phyloP scores from a whole-genome alignment of 1,140 invertebrate species.

The Uloborus diversus region DNA sequence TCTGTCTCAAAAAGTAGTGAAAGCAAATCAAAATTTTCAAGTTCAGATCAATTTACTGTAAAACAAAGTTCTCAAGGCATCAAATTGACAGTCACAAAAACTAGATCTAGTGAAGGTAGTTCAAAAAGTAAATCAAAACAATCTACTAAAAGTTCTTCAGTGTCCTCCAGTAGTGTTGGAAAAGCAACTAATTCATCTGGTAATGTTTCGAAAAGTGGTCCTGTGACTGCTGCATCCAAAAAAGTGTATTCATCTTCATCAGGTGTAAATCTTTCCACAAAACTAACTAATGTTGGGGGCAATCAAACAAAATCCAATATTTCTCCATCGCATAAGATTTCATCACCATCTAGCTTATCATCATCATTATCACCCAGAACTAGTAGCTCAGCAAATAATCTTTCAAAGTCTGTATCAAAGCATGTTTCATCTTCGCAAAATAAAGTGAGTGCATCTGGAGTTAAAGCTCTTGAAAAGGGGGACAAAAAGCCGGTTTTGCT shows the following conservation, averaged over 20 bases:
- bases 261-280: conserved; percentile 1
- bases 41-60: conserved; percentile 60
- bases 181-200: conserved; percentile 32
- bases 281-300: conserved; percentile 6
- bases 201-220: conserved; percentile 24
- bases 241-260: conserved; percentile 14
- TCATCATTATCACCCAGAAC: conserved; percentile 37
- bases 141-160: conserved; percentile 43
- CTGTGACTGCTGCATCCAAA: conserved; percentile 31
- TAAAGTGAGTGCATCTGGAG: conserved; percentile 18
- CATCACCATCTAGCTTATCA: conserved; percentile 29
- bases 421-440: conserved; percentile 34
- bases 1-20: conserved; percentile 50
- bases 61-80: conserved; percentile 57
- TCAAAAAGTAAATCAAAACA: conserved; percentile 52
- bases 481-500: conserved; percentile 21
- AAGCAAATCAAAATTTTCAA: conserved; percentile 55
- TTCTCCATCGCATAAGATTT: conserved; percentile 31
- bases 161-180: conserved; percentile 37
- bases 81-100: conserved; percentile 60
- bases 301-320: conserved; percentile 25
- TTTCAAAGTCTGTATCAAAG: conserved; percentile 35
- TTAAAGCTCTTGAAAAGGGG: conserved; percentile 33
- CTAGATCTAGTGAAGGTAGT: conserved; percentile 47
- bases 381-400: conserved; percentile 30